Conservation (phyloP, 2,797 vertebrate species). For the Etheostoma perlongum region DNA sequence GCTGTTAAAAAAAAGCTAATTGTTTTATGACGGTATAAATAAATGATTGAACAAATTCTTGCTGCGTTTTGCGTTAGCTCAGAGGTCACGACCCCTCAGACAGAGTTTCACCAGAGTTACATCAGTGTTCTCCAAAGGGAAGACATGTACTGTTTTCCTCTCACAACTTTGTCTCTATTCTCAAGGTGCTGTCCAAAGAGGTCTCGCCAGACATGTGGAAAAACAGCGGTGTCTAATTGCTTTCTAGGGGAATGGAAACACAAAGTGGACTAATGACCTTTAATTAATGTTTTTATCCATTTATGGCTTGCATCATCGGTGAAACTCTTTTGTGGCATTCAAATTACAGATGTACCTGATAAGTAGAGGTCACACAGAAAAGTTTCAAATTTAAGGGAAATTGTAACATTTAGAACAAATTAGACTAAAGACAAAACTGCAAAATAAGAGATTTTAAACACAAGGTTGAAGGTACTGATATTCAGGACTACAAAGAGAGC, state of each 20-base stretch:
- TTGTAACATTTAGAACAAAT: not conserved
- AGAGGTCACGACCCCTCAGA: conserved; percentile 32
- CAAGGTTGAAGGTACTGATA: not conserved
- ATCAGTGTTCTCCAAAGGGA: conserved; percentile 60
- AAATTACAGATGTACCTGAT: not conserved
- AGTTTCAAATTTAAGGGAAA: not conserved
- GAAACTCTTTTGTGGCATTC: not conserved
- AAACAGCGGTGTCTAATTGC: conserved; percentile 64
- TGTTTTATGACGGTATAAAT: not conserved
- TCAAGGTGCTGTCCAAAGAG: conserved; percentile 62
- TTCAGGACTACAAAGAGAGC: not conserved
- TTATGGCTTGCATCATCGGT: conserved; percentile 26
- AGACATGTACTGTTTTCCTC: conserved; percentile 46
- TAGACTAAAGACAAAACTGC: not conserved
- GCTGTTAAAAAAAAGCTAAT: not conserved
- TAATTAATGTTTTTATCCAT: conserved; percentile 42
- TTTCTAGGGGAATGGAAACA: conserved; percentile 56
- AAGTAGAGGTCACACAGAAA: not conserved
- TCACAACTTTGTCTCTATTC: conserved; percentile 39
- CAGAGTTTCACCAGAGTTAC: conserved; percentile 61
- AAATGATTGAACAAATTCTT: no score
- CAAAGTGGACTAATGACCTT: conserved; percentile 55
- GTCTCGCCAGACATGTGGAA: conserved; percentile 30
- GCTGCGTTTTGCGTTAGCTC: not conserved
- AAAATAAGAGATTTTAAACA: not conserved